Conservation (phyloP, 2,797 vertebrate species). For the Lacerta viridis region DNA sequence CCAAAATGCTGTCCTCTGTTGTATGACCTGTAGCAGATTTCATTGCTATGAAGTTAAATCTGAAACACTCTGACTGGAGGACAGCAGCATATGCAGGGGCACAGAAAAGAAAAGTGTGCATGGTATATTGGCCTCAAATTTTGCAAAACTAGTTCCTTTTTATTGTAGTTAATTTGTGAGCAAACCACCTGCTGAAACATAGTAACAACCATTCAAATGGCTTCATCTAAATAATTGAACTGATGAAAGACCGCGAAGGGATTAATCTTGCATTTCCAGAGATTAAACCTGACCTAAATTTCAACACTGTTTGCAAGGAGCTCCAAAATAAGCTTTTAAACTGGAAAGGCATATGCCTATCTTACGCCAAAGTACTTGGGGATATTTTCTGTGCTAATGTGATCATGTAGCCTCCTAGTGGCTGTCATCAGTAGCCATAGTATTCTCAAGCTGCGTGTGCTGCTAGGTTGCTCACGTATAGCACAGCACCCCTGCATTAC, state of each 20-base stretch:
- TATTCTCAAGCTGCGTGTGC: not conserved
- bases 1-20: accelerated
- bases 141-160: accelerated
- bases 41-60: accelerated
- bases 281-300: not conserved
- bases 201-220: not conserved
- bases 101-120: not conserved
- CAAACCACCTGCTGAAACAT: not conserved
- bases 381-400: slow-evolving; percentile 2
- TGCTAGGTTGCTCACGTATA: not conserved
- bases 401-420: not conserved
- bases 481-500: not conserved
- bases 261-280: not conserved
- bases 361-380: not conserved
- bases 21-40: not conserved
- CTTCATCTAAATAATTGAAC: slow-evolving; percentile 30
- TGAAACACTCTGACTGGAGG: not conserved
- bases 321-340: not conserved
- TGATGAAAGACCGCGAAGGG: not conserved
- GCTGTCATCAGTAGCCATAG: not conserved
- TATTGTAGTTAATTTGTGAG: not conserved
- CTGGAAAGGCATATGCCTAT: not conserved
- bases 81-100: too few relatives aligned
- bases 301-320: not conserved
- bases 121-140: not conserved